Evolutionary conservation across 2,797 vertebrate species (phyloP), one percentile per base, ranked within the genome.

Genomic region (Cheirogaleus major): DNA sequence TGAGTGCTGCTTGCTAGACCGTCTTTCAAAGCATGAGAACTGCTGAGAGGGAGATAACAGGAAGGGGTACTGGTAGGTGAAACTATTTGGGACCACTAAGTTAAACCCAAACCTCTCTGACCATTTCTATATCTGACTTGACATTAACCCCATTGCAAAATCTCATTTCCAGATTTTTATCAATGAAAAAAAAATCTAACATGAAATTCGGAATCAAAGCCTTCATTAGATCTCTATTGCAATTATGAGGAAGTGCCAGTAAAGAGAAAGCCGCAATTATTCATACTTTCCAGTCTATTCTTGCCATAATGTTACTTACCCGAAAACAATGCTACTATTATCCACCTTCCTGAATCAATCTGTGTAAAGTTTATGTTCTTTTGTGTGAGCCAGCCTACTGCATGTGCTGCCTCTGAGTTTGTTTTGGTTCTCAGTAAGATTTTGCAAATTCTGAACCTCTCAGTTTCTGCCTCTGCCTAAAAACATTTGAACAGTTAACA

Each of bases 361-460:
- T 7, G 22, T 1, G 1, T 7, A 0, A 22, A 22, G 22, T 15
- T 43, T 2, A 1, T 0, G 2, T 4, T 35, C n/a, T 1, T 83
- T 25, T 12, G 23, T 11, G 18, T 1, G 2, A n/a, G 41, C 27
- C 4, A 2, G 32, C 7, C 13, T 12, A 8, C 3, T 1, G 15
- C 5, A 13, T 5, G 20, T 25, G 5, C 45, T 55, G 3, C 5
- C 23, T 65, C 32, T 4, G 25, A 6, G 6, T 25, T 43, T 35
- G 48, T 50, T 78, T 80, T 13, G n/a, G 38, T 48, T 87, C 63
- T 1, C 2, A 65, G 61, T 22, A 50, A 43, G 89, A 69, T 14
- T 50, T 30, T 52, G 15, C 3, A 45, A 41, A 38, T 81, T 61
- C n/a, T 3, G 32, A 9, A 38, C 20, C 8, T 69, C 22, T 65